Base-by-base conservation (phyloP, 2,113 vertebrate species). In the Ondatra zibethicus region DNA sequence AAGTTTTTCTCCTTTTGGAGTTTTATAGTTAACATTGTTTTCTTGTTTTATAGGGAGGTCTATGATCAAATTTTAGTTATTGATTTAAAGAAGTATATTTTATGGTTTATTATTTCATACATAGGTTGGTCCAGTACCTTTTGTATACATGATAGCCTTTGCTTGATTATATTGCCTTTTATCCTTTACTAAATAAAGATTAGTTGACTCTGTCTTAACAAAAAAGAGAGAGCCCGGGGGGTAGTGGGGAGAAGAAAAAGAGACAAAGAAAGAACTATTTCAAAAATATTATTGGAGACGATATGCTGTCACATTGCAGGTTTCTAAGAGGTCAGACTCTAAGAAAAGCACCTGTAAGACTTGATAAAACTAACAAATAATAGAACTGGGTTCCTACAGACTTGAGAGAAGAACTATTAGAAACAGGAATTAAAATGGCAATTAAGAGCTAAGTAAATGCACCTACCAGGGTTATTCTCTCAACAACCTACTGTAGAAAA, bases 391-490 rank as follows among this genome's bases (percentile, higher is more conserved):
- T 11, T 81, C 61, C 70, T 91, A 36, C 81, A 76, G 61, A 65
- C 27, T 91, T 88, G 65, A 92, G 50, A 36, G 61, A 45, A 21
- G 31, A 72, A 72, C 89, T 39, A 50, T 47, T 52, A 39, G 68
- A 87, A 97, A 50, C 21, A 92, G 52, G 61, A 92, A 73, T 78
- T 77, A 61, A 89, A 82, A 70, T 75, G 42, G 66, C 9, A 13
- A 77, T 91, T 86, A 82, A 93, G 77, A 92, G 25, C 70, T 68
- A 19, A 68, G 65, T 66, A 80, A 85, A 63, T 73, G n/a, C 72
- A 58, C 31, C 88, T 77, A 61, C 52, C 10, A 96, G 52, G 88
- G 89, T 87, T 52, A 45, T 42, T 86, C 14, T 92, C 19, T 23
- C 7, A 42, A 13, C 85, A 95, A 91, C 13, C 19, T 39, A 31